phyloP scores from a whole-genome alignment of 1,140 invertebrate species.

The Hirudo medicinalis region DNA sequence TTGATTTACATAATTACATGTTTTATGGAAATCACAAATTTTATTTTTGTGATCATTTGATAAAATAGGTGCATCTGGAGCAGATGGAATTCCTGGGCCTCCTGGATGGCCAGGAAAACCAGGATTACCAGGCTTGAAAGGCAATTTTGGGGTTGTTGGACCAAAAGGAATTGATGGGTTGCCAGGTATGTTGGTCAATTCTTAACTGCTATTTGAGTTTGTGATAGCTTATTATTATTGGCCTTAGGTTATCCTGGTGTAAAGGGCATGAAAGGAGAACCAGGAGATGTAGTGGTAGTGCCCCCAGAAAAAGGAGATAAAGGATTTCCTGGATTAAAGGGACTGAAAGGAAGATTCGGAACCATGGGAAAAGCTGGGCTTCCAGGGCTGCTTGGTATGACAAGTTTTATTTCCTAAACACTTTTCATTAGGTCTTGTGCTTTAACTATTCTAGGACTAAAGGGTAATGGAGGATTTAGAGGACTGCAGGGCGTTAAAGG shows the following conservation, averaged over 20 bases:
- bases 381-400: not conserved
- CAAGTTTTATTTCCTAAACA: not conserved
- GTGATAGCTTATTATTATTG: no score
- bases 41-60: not conserved
- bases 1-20: not conserved
- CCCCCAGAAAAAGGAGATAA: not conserved
- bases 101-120: not conserved
- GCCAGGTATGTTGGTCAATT: not conserved
- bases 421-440: not conserved
- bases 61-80: not conserved
- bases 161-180: not conserved
- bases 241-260: no score
- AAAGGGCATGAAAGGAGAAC: no score
- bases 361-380: not conserved
- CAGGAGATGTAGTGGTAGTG: no score
- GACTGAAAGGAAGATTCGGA: not conserved
- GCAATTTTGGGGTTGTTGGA: not conserved
- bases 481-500: not conserved
- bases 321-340: not conserved
- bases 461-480: not conserved
- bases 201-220: no score
- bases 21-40: not conserved
- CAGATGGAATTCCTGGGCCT: not conserved
- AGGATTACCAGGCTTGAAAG: slow-evolving; percentile 8
- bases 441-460: not conserved